Percentiles rank a stretch among this genome's conserved stretches.
Evolutionary conservation across 2,113 vertebrate species (phyloP).

Genomic region (Tragelaphus scriptus): DNA sequence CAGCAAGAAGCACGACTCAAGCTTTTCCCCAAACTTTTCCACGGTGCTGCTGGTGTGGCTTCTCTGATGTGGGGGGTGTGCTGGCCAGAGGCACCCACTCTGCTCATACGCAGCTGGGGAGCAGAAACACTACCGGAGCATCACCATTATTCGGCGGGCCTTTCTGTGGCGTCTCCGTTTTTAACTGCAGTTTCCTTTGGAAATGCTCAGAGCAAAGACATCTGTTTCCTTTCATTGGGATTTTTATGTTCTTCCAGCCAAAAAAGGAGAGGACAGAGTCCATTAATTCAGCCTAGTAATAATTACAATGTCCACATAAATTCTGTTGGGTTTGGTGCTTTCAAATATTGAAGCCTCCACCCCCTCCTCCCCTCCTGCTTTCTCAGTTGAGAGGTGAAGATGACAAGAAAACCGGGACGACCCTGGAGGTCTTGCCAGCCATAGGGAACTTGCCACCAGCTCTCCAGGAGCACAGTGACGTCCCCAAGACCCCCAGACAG

Average conservation of each 20-base stretch:
- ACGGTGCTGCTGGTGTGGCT: conserved; percentile 63
- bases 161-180: conserved; percentile 68
- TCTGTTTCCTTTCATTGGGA: conserved; percentile 83
- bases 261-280: conserved; percentile 74
- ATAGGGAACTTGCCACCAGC: neutral
- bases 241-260: conserved; percentile 78
- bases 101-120: conserved; percentile 72
- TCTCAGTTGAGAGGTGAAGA: neutral
- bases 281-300: conserved; percentile 74
- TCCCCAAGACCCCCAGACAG: too few species aligned
- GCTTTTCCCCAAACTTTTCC: conserved; percentile 58
- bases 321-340: conserved; percentile 59
- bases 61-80: conserved; percentile 72
- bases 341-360: neutral
- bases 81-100: conserved; percentile 70
- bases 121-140: conserved; percentile 72
- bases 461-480: neutral
- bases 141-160: conserved; percentile 71
- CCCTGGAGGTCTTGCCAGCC: neutral
- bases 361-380: neutral
- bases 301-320: conserved; percentile 77
- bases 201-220: conserved; percentile 79
- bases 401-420: neutral
- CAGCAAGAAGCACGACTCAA: conserved; percentile 63
- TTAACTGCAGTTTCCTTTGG: conserved; percentile 79